A percentile compares a stretch with the other conserved stretches of the same genome.
These are phyloP conservation scores for Dromius quadrimaculatus DNA, from an alignment of 2,888 invertebrate genomes.

Conservation along the genomic window DNA sequence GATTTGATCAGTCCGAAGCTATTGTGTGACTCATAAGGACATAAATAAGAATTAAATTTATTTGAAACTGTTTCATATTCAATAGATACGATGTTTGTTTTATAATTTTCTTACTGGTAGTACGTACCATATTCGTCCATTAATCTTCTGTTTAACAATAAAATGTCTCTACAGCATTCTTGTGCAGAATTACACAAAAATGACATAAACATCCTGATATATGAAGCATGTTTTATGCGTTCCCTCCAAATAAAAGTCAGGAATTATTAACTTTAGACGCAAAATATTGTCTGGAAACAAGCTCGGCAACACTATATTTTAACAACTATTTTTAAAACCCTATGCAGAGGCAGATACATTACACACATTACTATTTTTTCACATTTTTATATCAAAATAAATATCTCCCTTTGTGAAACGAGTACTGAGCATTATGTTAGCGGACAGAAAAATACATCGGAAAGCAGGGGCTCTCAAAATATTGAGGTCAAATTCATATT, in stretches of 20 bases:
- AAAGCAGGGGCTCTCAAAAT: too few relatives aligned
- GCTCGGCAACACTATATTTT: slow-evolving; percentile 34
- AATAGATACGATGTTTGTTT: too few relatives aligned
- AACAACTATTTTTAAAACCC: slow-evolving; percentile 44
- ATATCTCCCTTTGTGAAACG: slow-evolving; percentile 24
- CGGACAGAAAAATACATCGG: not conserved
- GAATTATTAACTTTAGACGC: slow-evolving; percentile 39
- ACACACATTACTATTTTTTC: slow-evolving; percentile 34
- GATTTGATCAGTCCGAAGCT: too few relatives aligned
- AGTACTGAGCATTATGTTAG: slow-evolving; percentile 30
- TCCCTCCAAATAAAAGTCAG: slow-evolving; percentile 39
- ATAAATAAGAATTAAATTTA: too few relatives aligned
- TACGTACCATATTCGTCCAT: not conserved
- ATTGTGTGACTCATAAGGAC: too few relatives aligned
- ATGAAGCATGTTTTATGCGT: slow-evolving; percentile 26
- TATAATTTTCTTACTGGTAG: too few relatives aligned
- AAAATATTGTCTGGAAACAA: slow-evolving; percentile 28
- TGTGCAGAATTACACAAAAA: slow-evolving; percentile 10
- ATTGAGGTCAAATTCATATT: too few relatives aligned
- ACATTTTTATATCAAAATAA: slow-evolving; percentile 39
- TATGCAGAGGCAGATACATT: slow-evolving; percentile 35
- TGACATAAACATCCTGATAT: slow-evolving; percentile 36
- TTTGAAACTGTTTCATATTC: too few relatives aligned
- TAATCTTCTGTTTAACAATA: slow-evolving; percentile 20
- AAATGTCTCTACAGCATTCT: slow-evolving; percentile 10